Base-by-base conservation (phyloP, 2,888 invertebrate genomes). In the Liposcelis brunnea region DNA sequence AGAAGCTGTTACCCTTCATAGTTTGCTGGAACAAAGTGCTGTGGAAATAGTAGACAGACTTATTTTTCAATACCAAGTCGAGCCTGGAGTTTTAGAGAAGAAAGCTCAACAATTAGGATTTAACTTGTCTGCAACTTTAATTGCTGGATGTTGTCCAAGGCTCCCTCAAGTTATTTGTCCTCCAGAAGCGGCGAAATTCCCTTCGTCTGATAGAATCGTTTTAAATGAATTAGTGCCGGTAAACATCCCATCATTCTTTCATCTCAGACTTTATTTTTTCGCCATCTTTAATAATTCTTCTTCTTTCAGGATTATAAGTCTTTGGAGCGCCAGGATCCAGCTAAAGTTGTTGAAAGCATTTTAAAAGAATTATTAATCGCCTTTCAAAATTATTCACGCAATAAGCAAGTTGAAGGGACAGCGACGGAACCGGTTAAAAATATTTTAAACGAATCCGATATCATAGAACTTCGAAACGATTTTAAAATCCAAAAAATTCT, bases 91-190 rank as follows among this genome's bases (percentile, higher is more conserved):
- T 54, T 71, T 84, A 47, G 83, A 83, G 56, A 63, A 69, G 1
- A 70, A 78, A 53, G 80, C 81, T 48, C 69, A 70, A 31, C 75
- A 75, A 52, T 59, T 83, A 14, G 78, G 80, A 57, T 69, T 83
- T 2, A 80, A 83, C 66, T 67, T 82, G 44, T 18, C 72, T 80
- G 42, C 79, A 82, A 40, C 79, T 52, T 71, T 83, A 10, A 72
- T 80, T 2, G 61, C 77, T 2, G 81, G 78, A 59, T 78, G 78
- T 55, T 81, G 80, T 52, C 80, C 82, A 0, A 73, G 71, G 7
- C 69, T 78, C 18, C 64, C 69, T 5, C 40, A 40, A 18, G 19
- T 10, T 26, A 26, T 26, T 26, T 26, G 26, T 26, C 26, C 26
- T 8, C 26, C 26, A 6, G 26, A 26, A 26, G 8, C 26, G 4